Evolutionary conservation across 64 coral and sea anemone genomes (phyloP).

Genomic region (Cladopsammia gracilis): DNA sequence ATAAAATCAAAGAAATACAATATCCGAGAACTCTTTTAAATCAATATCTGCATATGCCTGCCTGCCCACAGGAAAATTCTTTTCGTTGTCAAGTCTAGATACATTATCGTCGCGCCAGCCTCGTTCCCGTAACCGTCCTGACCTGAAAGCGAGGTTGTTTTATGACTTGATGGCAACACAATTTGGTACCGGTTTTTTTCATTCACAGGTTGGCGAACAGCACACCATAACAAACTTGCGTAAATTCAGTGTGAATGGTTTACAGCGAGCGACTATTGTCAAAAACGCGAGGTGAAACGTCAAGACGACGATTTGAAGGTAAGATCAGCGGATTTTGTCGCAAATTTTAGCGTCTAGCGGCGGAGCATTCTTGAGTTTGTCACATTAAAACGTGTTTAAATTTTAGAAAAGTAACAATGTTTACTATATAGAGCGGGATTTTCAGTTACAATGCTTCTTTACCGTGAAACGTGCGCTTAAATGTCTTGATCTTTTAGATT

Average conservation of each 20-base stretch:
- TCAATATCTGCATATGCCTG: too few species aligned
- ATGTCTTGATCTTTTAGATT: background rate
- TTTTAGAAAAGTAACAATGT: background rate
- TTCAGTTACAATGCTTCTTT: background rate
- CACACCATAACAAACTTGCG: constrained; percentile 34
- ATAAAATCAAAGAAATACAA: too few species aligned
- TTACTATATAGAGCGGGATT: background rate
- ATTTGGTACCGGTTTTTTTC: constrained; percentile 63
- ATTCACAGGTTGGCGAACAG: constrained; percentile 5
- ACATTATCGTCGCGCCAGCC: background rate
- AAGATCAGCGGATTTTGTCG: background rate
- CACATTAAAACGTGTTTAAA: background rate
- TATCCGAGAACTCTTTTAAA: too few species aligned
- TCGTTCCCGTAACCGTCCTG: background rate
- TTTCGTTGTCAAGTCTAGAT: background rate
- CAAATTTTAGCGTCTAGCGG: background rate
- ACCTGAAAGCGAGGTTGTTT: constrained; percentile 34
- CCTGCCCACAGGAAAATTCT: too few species aligned
- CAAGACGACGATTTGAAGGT: constrained; percentile 3
- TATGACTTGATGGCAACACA: constrained; percentile 54
- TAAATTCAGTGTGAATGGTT: constrained; percentile 29
- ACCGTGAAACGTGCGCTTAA: background rate
- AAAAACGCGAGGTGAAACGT: background rate
- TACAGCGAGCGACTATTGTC: constrained; percentile 5
- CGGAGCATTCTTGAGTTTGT: background rate